Evolutionary conservation across 2,113 vertebrate genomes (phyloP).

Genomic region (Meles meles): DNA sequence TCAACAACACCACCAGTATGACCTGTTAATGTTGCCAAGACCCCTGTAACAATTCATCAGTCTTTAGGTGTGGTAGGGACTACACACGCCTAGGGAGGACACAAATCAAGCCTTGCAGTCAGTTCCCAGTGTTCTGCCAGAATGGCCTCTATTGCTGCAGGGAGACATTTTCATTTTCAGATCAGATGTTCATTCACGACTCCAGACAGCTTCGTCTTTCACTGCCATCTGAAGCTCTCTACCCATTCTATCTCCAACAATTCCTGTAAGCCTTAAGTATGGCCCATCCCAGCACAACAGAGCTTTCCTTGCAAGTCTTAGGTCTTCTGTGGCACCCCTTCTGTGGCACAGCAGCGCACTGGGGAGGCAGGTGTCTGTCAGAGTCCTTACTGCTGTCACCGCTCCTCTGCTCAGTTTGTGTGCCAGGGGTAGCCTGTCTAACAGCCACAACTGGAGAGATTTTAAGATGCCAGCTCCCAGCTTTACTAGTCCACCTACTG

Average conservation of each 20-base stretch:
- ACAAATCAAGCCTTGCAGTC: neutral
- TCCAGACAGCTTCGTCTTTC: neutral
- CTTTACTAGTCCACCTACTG: neutral
- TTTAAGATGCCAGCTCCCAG: neutral
- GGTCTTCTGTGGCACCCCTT: neutral
- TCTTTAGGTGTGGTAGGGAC: neutral
- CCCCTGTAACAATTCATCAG: neutral
- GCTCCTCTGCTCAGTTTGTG: neutral
- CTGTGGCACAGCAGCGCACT: fast-evolving
- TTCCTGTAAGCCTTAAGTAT: neutral
- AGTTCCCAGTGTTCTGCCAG: neutral
- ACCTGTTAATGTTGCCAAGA: neutral
- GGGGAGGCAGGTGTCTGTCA: neutral
- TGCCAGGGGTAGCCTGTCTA: neutral
- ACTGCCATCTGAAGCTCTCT: neutral
- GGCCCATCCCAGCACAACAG: too few relatives aligned
- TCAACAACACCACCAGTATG: neutral
- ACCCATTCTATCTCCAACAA: too few relatives aligned
- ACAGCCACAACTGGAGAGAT: neutral
- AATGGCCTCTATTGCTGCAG: neutral
- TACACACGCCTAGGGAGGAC: neutral
- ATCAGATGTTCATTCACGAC: neutral
- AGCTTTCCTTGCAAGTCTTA: neutral
- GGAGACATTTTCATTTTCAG: neutral
- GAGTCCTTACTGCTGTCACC: neutral